These are phyloP conservation scores for Ganaspis brasiliensis DNA, from an alignment of 2,888 invertebrate genomes.

Conservation along the genomic window DNA sequence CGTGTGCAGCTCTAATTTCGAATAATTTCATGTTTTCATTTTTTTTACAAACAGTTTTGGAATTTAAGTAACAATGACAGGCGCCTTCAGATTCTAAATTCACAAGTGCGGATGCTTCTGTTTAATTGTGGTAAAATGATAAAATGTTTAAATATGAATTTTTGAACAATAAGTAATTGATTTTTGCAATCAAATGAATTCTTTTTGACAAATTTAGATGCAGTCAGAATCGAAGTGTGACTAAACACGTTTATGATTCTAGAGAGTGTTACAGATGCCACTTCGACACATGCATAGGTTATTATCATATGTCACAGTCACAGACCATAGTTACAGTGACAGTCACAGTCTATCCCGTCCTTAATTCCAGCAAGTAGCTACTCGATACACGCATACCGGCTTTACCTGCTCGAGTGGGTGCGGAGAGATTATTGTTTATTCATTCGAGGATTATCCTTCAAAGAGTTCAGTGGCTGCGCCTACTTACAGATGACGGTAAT, in stretches of 20 bases:
- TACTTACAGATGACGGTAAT: slow-evolving; percentile 73
- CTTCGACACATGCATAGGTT: slow-evolving; percentile 22
- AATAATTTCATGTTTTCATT: too few relatives aligned
- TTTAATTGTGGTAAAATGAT: too few relatives aligned
- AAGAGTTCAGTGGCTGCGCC: slow-evolving; percentile 77
- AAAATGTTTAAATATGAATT: too few relatives aligned
- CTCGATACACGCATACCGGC: slow-evolving; percentile 61
- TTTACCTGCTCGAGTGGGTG: slow-evolving; percentile 62
- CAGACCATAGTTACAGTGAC: slow-evolving; percentile 40
- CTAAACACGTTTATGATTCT: neutral
- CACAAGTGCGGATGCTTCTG: too few relatives aligned
- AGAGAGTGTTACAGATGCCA: slow-evolving; percentile 20
- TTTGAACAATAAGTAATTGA: too few relatives aligned
- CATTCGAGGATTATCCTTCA: slow-evolving; percentile 77
- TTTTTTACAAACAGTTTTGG: too few relatives aligned
- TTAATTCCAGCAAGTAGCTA: slow-evolving; percentile 60
- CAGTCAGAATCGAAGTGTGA: too few relatives aligned
- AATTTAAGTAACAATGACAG: too few relatives aligned
- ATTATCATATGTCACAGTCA: slow-evolving; percentile 22
- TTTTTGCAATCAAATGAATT: too few relatives aligned
- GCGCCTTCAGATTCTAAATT: too few relatives aligned
- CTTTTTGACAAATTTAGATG: too few relatives aligned
- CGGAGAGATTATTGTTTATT: slow-evolving; percentile 75
- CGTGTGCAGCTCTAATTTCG: too few relatives aligned
- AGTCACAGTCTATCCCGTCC: slow-evolving; percentile 61